Base-by-base conservation (phyloP, 1,140 invertebrate genomes). In the Solenopsis fugax region DNA sequence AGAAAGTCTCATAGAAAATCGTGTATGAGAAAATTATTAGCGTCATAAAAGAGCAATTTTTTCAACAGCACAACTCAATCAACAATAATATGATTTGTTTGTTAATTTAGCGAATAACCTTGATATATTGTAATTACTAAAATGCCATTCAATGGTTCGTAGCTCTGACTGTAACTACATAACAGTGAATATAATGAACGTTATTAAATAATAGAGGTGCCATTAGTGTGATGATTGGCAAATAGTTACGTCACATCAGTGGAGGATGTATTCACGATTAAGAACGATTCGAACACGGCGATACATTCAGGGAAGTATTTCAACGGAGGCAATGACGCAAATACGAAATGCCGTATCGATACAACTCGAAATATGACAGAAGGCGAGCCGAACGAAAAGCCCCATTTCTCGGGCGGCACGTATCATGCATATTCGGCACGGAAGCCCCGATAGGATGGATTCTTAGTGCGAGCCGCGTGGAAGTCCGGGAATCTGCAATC, bases 401-500 rank as follows among this genome's bases (percentile, higher is more conserved):
- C 24, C 58, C 60, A 58, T 45, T 78, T 62, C 41, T 48, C 41
- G 37, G 34, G 34, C 65, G 29, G 82, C 88, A 85, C 87, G 67
- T 88, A 88, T 88, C 86, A 52, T 12, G 78, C 86, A 77, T 89
- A 72, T 75, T 84, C 80, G 41, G 69, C 69, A 60, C 69, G 69
- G 45, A 48, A 60, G 24, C 73, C 16, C 52, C 45, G 67, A n/a
- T 29, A 13, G 58, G 81, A 85, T 77, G 82, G 60, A 78, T 85
- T 85, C 82, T 85, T 76, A 41, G 62, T 45, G 48, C 80, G 69
- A 84, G 80, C 80, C 80, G 69, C 60, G 60, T 24, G 58, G 69
- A 87, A 87, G 85, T 88, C 85, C 69, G 45, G 67, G 85, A 85
- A 90, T 85, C 86, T 69, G 78, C 89, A 85, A 90, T 90, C 80